phyloP scores from a whole-genome alignment of 2,113 vertebrate species.

The Carollia perspicillata region DNA sequence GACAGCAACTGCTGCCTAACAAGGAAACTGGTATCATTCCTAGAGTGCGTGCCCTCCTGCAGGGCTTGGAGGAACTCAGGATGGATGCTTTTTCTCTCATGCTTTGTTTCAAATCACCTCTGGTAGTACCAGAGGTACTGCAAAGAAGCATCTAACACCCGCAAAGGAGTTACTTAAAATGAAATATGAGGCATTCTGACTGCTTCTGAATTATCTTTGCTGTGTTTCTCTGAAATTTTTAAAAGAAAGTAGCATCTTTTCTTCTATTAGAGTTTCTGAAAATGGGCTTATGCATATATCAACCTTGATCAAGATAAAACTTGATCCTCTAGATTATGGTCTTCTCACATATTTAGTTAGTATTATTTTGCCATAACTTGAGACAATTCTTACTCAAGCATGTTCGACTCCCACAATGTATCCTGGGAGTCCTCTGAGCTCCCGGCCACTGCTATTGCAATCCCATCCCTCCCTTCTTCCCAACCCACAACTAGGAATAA shows the following conservation, averaged over 20 bases:
- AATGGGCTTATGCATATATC: constrained; percentile 32
- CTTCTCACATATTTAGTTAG: neutral
- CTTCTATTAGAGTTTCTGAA: neutral
- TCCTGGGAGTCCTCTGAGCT: neutral
- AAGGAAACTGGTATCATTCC: neutral
- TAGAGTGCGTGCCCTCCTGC: neutral
- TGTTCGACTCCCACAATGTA: neutral
- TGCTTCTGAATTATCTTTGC: constrained; percentile 22
- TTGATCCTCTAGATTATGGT: neutral
- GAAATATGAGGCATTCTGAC: constrained; percentile 46
- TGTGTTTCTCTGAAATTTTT: constrained; percentile 47
- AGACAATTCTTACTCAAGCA: neutral
- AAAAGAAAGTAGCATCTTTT: constrained; percentile 23
- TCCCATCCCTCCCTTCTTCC: neutral
- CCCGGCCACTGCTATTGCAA: neutral
- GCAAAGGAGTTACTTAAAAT: constrained; percentile 54
- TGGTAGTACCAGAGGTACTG: neutral
- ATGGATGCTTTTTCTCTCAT: neutral
- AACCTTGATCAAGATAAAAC: constrained; percentile 33
- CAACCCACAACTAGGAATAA: neutral
- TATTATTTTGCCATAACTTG: neutral
- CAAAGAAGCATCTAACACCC: constrained; percentile 22
- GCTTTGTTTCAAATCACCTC: constrained; percentile 23
- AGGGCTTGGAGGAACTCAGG: constrained; percentile 34
- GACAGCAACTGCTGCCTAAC: constrained; percentile 43